Evolutionary conservation across 2,797 vertebrate species (phyloP).

Genomic region (Anisognathus igniventris): DNA sequence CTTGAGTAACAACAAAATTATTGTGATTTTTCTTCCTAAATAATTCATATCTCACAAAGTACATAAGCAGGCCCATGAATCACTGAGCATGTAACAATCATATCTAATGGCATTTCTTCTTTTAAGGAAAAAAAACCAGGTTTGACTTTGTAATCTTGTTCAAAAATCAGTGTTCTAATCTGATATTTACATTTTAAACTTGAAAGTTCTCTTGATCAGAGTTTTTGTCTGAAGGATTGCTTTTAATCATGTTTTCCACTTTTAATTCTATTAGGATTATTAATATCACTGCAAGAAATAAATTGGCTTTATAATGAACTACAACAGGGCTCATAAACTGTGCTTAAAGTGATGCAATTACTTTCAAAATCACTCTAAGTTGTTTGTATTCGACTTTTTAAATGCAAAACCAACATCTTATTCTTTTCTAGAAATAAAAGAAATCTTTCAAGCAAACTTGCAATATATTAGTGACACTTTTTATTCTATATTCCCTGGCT

Average conservation of each 20-base stretch:
- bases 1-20: slow-evolving; percentile 86
- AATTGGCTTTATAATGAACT: slow-evolving; percentile 58
- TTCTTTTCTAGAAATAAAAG: not conserved
- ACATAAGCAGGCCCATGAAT: slow-evolving; percentile 74
- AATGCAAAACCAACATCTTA: not conserved
- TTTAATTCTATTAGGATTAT: slow-evolving; percentile 62
- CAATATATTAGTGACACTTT: not conserved
- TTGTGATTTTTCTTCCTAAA: slow-evolving; percentile 88
- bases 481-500: not conserved
- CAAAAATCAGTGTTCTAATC: not conserved
- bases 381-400: not conserved
- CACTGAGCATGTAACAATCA: slow-evolving; percentile 64
- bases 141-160: slow-evolving; percentile 50
- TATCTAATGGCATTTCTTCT: slow-evolving; percentile 64
- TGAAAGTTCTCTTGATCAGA: slow-evolving; percentile 54
- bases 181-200: slow-evolving; percentile 25
- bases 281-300: slow-evolving; percentile 57
- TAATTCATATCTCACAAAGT: slow-evolving; percentile 84
- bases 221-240: slow-evolving; percentile 15
- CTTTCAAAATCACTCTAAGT: slow-evolving; percentile 39
- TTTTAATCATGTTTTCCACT: slow-evolving; percentile 52
- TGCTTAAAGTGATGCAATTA: slow-evolving; percentile 61
- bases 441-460: not conserved
- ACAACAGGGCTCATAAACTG: slow-evolving; percentile 59
- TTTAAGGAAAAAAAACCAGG: slow-evolving; percentile 46